Conservation (phyloP, 1,140 invertebrate species). For the Chymomyza costata region DNA sequence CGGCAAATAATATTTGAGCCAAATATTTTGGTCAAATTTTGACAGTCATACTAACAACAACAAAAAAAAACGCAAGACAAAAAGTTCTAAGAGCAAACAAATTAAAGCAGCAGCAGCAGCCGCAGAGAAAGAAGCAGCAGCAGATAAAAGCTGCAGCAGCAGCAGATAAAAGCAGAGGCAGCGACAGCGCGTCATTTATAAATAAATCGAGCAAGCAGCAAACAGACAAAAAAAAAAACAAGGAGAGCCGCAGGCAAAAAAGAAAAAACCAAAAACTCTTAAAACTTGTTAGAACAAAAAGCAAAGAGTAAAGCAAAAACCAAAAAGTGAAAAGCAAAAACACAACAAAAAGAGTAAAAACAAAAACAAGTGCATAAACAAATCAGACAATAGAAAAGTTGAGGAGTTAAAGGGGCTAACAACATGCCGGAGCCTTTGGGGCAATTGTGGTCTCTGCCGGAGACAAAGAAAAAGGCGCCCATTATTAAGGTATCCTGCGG, state of each 20-base stretch:
- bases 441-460: slow-evolving; percentile 47
- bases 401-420: not conserved
- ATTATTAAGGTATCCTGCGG: slow-evolving; percentile 70
- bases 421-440: slow-evolving; percentile 51
- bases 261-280: slow-evolving; percentile 7
- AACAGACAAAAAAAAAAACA: slow-evolving; percentile 10
- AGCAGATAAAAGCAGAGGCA: slow-evolving; percentile 6
- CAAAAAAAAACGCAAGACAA: too few species aligned
- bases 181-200: slow-evolving; percentile 39
- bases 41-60: too few species aligned
- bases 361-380: slow-evolving; percentile 8
- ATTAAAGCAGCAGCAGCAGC: too few species aligned
- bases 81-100: too few species aligned
- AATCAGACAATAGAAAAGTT: not conserved
- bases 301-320: slow-evolving; percentile 11
- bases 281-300: slow-evolving; percentile 5
- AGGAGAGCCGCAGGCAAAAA: slow-evolving; percentile 10
- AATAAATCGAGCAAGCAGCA: slow-evolving; percentile 49
- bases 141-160: slow-evolving; percentile 6
- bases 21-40: not conserved
- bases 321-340: slow-evolving; percentile 8
- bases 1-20: slow-evolving; percentile 40
- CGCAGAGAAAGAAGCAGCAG: slow-evolving; percentile 14
- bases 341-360: not conserved
- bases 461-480: slow-evolving; percentile 59